Base-by-base conservation (phyloP, 2,888 invertebrate genomes). In the Polyommatus iphigenia region DNA sequence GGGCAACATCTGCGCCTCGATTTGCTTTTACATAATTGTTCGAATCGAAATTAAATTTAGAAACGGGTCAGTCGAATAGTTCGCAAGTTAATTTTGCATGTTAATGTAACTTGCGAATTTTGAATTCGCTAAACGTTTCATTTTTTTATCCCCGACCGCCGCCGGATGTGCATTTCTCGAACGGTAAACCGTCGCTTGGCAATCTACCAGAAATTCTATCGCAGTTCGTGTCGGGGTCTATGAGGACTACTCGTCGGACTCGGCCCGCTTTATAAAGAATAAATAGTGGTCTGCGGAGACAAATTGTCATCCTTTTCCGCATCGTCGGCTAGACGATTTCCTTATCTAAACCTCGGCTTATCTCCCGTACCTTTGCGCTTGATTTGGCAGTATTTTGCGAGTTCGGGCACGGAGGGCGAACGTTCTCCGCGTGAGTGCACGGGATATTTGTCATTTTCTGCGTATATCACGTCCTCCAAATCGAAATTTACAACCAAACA, bases 1-100 rank as follows among this genome's bases (percentile, higher is more conserved):
- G 78, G 73, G 79, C 76, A 81, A 80, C 81, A 81, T 81, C 78
- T 82, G 81, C 76, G 77, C 79, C 75, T 79, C 76, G 77, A 72
- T 32, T 81, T 80, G 79, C 79, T 78, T 80, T 80, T 80, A 79
- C 76, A 76, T 78, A 78, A 79, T 79, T 79, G 78, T 76, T 80
- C 32, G 57, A 77, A 79, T 80, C 62, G 76, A 79, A 76, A 81
- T 80, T 80, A 77, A 78, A 77, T 80, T 76, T 78, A 77, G 79
- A 80, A 81, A 78, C 78, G 77, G 81, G 79, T 77, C 78, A 73
- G 71, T 77, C 57, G 77, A 80, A 41, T 72, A 72, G 72, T 72
- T 72, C 1, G 67, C 13, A 7, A 67, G 67, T 67, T 67, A 67
- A 67, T 67, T 67, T 32, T 67, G 5, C 67, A 67, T 67, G 32